phyloP scores from a whole-genome alignment of 2,797 vertebrate genomes.

The Karalla daura region DNA sequence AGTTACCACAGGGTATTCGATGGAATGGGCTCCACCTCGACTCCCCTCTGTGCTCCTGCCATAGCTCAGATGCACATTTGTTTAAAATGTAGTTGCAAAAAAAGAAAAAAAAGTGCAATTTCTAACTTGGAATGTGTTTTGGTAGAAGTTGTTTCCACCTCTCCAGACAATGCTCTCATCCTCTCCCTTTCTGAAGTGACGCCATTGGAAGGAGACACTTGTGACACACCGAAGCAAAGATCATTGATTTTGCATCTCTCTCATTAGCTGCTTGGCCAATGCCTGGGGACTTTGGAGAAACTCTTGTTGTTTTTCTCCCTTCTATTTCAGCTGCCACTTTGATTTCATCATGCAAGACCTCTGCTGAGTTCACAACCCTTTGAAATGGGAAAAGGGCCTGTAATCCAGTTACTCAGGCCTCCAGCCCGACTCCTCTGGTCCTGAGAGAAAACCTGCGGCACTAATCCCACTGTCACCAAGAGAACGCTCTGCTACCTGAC shows the following conservation, averaged over 20 bases:
- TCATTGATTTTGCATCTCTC: slow-evolving; percentile 66
- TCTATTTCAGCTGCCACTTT: slow-evolving; percentile 94
- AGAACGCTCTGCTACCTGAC: slow-evolving; percentile 73
- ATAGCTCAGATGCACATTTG: slow-evolving; percentile 35
- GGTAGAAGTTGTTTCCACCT: background rate
- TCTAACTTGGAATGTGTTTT: slow-evolving; percentile 16
- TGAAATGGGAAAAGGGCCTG: slow-evolving; percentile 94
- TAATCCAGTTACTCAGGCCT: slow-evolving; percentile 93
- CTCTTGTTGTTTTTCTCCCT: slow-evolving; percentile 79
- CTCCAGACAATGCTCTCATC: slow-evolving; percentile 1
- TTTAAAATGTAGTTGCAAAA: slow-evolving; percentile 38
- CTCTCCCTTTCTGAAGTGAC: slow-evolving; percentile 10
- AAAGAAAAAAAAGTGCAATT: too few species aligned
- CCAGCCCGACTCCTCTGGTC: slow-evolving; percentile 82
- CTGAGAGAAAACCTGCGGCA: slow-evolving; percentile 84
- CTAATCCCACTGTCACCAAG: slow-evolving; percentile 78
- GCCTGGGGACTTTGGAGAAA: slow-evolving; percentile 80
- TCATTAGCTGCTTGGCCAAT: slow-evolving; percentile 75
- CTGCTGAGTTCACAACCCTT: slow-evolving; percentile 96
- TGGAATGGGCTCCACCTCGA: slow-evolving; percentile 68
- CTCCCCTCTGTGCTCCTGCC: slow-evolving; percentile 56
- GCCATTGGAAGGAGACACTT: slow-evolving; percentile 1
- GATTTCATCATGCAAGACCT: slow-evolving; percentile 96
- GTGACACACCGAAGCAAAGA: slow-evolving; percentile 54
- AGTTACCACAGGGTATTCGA: slow-evolving; percentile 81